Evolutionary conservation across 2,113 vertebrate species (phyloP).

Genomic region (Corapipo altera): DNA sequence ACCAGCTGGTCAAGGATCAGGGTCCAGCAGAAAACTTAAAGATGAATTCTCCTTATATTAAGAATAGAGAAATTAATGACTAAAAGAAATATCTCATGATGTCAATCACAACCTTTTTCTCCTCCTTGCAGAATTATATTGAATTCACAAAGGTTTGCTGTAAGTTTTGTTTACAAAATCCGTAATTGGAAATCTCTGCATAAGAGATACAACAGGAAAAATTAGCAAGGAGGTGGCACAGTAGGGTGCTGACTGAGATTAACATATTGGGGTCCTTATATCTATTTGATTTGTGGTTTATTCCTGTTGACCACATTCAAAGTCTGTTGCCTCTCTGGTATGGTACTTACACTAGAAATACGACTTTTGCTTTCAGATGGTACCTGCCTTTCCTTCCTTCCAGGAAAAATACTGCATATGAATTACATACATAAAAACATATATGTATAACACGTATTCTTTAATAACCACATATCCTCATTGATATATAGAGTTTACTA

Average conservation of each 20-base stretch:
- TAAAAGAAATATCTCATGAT: background rate
- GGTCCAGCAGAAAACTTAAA: background rate
- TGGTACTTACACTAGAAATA: background rate
- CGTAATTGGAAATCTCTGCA: background rate
- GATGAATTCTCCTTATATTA: background rate
- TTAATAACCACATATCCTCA: background rate
- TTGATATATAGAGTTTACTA: background rate
- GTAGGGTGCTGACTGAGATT: background rate
- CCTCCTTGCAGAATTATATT: background rate
- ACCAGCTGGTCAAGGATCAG: background rate
- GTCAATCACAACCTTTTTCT: background rate
- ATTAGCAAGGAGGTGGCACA: background rate
- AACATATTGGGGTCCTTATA: accelerated
- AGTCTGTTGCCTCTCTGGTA: background rate
- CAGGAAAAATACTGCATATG: background rate
- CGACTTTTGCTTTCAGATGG: background rate
- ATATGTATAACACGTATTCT: background rate
- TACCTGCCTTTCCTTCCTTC: background rate
- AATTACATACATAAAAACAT: background rate
- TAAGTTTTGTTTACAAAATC: background rate
- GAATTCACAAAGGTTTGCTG: background rate
- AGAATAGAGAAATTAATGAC: background rate
- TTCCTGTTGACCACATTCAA: background rate
- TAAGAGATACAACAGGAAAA: background rate
- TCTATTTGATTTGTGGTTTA: background rate